These are phyloP conservation scores for Pygoscelis adeliae DNA, from an alignment of 2,113 vertebrate species.

Conservation along the genomic window DNA sequence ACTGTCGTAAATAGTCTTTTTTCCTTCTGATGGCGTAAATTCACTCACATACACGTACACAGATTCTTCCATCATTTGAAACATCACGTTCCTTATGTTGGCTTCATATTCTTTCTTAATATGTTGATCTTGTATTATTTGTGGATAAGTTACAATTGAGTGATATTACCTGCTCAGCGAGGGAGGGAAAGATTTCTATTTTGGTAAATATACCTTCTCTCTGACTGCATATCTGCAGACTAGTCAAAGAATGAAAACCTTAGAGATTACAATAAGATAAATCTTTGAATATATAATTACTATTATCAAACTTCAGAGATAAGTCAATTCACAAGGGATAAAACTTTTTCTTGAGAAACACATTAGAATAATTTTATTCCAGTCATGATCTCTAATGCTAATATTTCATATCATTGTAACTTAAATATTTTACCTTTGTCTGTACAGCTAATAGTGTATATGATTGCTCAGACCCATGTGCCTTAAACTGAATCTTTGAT, in stretches of 20 bases:
- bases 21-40: neutral
- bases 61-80: neutral
- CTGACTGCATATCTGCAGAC: neutral
- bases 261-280: neutral
- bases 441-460: neutral
- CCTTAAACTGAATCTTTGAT: neutral
- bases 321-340: neutral
- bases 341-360: neutral
- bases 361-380: neutral
- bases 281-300: neutral
- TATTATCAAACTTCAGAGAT: neutral
- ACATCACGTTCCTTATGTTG: neutral
- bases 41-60: neutral
- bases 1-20: neutral
- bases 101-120: neutral
- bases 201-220: neutral
- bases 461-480: neutral
- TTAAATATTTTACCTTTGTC: neutral
- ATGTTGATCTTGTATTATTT: neutral
- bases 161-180: neutral
- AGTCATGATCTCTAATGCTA: neutral
- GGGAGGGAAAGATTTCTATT: neutral
- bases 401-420: neutral
- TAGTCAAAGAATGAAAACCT: neutral
- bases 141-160: neutral